These are phyloP conservation scores for Paratrypauchen microcephalus DNA, from an alignment of 2,797 vertebrate species.

Conservation along the genomic window DNA sequence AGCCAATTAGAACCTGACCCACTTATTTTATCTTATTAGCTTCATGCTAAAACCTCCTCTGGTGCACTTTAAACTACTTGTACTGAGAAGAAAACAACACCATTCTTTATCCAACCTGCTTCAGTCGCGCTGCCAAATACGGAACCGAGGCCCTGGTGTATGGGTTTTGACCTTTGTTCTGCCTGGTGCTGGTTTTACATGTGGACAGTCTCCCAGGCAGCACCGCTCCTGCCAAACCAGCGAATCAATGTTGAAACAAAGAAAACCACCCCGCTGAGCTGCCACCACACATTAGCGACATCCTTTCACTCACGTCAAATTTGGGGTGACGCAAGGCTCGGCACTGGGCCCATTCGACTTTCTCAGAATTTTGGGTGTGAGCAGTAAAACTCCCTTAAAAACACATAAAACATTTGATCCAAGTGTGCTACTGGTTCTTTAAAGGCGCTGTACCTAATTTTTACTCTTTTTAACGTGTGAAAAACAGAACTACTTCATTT, in stretches of 20 bases:
- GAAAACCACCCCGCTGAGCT: constrained; percentile 9
- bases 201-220: constrained; percentile 53
- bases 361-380: not conserved
- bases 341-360: not conserved
- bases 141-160: constrained; percentile 55
- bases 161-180: constrained; percentile 75
- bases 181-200: constrained; percentile 49
- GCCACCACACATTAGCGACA: constrained; percentile 6
- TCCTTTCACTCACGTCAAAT: constrained; percentile 8
- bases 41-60: not conserved
- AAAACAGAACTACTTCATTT: no score
- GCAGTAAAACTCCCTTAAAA: no score
- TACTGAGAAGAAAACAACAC: constrained; percentile 24
- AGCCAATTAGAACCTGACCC: not conserved
- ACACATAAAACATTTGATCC: no score
- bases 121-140: constrained; percentile 44
- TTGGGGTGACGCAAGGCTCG: constrained; percentile 10
- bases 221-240: constrained; percentile 34
- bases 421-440: no score
- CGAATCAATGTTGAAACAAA: constrained; percentile 30
- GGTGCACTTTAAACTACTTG: constrained; percentile 1
- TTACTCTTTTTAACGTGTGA: no score
- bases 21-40: not conserved
- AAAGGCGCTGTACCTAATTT: no score
- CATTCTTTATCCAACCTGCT: constrained; percentile 25